phyloP scores from a whole-genome alignment of 1,140 invertebrate genomes.

The Trichoplusia ni region DNA sequence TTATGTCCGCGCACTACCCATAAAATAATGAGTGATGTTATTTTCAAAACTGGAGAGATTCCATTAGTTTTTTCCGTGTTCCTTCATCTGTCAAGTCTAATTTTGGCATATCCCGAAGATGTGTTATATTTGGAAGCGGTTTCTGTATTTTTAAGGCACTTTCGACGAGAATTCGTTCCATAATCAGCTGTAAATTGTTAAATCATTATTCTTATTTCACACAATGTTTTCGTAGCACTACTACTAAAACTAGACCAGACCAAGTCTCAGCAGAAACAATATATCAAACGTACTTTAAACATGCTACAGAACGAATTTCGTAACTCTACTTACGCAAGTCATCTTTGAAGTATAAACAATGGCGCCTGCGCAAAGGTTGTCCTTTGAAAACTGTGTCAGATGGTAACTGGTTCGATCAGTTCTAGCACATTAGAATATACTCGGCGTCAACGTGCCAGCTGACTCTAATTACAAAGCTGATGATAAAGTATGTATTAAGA shows the following conservation, averaged over 20 bases:
- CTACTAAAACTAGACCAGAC: neutral
- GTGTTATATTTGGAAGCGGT: too few relatives aligned
- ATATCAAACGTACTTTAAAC: conserved; percentile 3
- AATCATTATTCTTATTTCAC: too few relatives aligned
- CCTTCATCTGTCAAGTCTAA: too few relatives aligned
- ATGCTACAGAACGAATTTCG: conserved; percentile 35
- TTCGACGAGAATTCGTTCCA: too few relatives aligned
- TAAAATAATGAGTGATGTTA: too few relatives aligned
- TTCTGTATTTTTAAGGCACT: too few relatives aligned
- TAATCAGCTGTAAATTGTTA: too few relatives aligned
- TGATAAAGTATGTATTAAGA: neutral
- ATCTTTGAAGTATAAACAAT: conserved; percentile 54
- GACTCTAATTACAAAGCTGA: neutral
- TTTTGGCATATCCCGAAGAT: too few relatives aligned
- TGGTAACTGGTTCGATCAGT: conserved; percentile 47
- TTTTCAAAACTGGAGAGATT: too few relatives aligned
- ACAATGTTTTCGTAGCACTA: neutral
- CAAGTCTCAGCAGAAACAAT: conserved; percentile 6
- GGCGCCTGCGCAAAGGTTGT: conserved; percentile 57
- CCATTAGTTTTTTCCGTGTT: too few relatives aligned
- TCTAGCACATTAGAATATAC: conserved; percentile 10
- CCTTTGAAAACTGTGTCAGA: conserved; percentile 71
- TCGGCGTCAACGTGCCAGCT: neutral
- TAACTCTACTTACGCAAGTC: conserved; percentile 50
- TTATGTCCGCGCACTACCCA: too few relatives aligned